Conservation (phyloP, 2,888 invertebrate species). For the Mesorhabditis belari region DNA sequence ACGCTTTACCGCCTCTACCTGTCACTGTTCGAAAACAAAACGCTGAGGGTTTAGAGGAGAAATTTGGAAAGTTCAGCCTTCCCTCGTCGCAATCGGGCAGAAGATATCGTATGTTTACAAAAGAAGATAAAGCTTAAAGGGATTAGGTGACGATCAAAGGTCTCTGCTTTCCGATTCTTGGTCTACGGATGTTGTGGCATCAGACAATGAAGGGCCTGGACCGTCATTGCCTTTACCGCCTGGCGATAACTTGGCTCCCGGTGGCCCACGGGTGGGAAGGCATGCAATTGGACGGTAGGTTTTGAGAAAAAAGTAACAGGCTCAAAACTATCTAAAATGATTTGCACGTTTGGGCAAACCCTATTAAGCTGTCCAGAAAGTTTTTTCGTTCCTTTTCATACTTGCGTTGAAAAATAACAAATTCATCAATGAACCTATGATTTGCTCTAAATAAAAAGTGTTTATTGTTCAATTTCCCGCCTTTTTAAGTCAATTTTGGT, state of each 20-base stretch:
- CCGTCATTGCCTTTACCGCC: neutral
- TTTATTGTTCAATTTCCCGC: no score
- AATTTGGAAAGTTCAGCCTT: conserved; percentile 96
- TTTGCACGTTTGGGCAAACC: no score
- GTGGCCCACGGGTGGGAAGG: conserved; percentile 1
- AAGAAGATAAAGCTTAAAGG: neutral
- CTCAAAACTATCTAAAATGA: no score
- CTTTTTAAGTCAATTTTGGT: no score
- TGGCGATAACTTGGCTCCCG: conserved; percentile 2
- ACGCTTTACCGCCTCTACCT: conserved; percentile 48
- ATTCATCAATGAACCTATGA: no score
- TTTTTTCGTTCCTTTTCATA: no score
- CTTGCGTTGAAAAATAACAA: no score
- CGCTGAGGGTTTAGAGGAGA: conserved; percentile 89
- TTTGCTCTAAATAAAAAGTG: no score
- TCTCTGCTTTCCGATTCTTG: conserved; percentile 96
- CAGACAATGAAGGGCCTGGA: conserved; percentile 72
- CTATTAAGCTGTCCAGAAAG: no score
- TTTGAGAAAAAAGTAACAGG: no score
- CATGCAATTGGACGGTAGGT: conserved; percentile 2
- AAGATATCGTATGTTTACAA: conserved; percentile 4
- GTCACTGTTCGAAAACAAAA: conserved; percentile 65
- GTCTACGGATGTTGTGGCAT: conserved; percentile 95
- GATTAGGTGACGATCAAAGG: conserved; percentile 82
- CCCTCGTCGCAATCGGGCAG: conserved; percentile 59